Percentiles rank a stretch among this genome's conserved stretches.
Evolutionary conservation across 2,113 vertebrate species (phyloP).

Genomic region (Tetrao urogallus): DNA sequence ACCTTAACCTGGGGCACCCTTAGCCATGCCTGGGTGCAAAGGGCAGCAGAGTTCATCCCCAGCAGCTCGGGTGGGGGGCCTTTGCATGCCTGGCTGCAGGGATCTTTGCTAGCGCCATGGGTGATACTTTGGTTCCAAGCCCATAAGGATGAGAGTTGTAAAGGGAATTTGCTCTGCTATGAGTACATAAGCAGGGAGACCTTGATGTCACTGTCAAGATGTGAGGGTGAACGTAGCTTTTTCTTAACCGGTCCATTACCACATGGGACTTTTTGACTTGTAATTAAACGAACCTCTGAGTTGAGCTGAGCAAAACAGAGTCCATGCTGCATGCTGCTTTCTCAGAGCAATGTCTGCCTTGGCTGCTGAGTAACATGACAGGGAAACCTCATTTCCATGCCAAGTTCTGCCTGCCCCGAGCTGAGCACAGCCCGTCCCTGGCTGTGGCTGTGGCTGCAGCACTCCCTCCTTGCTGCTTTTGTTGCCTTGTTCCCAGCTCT

Average conservation of each 20-base stretch:
- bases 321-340: slow-evolving; percentile 5
- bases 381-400: slow-evolving; percentile 60
- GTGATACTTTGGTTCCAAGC: background rate
- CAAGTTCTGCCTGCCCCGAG: slow-evolving; percentile 57
- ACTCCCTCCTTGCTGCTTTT: slow-evolving; percentile 48
- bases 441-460: slow-evolving; percentile 64
- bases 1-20: background rate
- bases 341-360: slow-evolving; percentile 28
- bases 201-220: background rate
- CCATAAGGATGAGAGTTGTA: background rate
- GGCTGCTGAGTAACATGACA: slow-evolving; percentile 45
- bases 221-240: background rate
- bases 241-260: background rate
- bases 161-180: slow-evolving; percentile 13
- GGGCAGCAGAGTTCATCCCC: background rate
- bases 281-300: slow-evolving; percentile 53
- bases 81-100: background rate
- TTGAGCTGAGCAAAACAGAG: slow-evolving; percentile 49
- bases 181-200: background rate
- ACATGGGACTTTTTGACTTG: slow-evolving; percentile 18
- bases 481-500: background rate
- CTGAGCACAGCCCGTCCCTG: slow-evolving; percentile 16
- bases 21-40: background rate
- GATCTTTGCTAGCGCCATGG: rapidly evolving
- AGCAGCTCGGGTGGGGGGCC: background rate